Evolutionary conservation across 2,888 invertebrate species (phyloP), one percentile per base, ranked within the genome.

Genomic region (Chloromyia formosa): DNA sequence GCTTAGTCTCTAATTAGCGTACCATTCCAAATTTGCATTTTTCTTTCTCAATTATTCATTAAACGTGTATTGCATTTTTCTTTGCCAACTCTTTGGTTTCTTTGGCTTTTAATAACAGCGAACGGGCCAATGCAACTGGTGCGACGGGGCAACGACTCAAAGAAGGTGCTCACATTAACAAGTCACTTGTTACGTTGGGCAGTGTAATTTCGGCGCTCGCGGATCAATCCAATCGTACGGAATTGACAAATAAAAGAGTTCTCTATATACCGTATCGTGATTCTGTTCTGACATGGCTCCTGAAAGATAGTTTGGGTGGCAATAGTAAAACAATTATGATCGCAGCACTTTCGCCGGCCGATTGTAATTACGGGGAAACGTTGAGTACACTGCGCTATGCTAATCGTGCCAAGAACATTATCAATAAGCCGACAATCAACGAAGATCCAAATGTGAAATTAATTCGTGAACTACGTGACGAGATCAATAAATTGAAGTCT

Each of bases 251-350:
- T 20, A 86, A 87, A 76, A 86, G 86, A 72, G 86, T 85, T 62
- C 89, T 91, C 78, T 94, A 94, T 86, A 94, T 95, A 79, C 95
- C 95, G 1, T 95, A 95, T 85, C 88, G 95, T 7, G 94, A 95
- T 86, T 95, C 95, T 0, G 94, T 94, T 68, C 88, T 95, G 14
- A 95, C 95, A 1, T 95, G 95, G 94, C 86, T 95, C 74, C 87
- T 95, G 7, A 95, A 94, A 83, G 95, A 95, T 81, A 94, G 94
- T 77, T 87, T 95, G 68, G 95, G 95, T 0, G 95, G 95, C 0
- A 95, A 95, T 86, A 94, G 94, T 12, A 95, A 95, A 84, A 95
- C 95, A 0, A 94, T 95, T 77, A 95, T 95, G 95, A 94, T 95
- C 77, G 95, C 95, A 27, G 93, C 93, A 20, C 88, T 92, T 79